Evolutionary conservation across 2,888 invertebrate genomes (phyloP), one percentile per base, ranked within the genome.

Genomic region (Tetramorium bicarinatum): DNA sequence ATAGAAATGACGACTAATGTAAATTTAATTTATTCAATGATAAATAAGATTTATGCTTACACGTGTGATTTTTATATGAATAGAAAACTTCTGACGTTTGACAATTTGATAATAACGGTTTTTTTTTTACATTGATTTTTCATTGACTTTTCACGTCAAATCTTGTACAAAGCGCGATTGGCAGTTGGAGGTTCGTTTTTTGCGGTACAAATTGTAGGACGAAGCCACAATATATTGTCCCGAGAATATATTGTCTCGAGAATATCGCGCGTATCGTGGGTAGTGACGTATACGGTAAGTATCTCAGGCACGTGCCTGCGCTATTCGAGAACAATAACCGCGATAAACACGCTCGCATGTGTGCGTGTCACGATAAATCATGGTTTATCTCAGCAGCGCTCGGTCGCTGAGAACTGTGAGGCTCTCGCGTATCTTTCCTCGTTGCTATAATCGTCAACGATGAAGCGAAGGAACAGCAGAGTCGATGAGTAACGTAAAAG

Each of bases 231-330:
- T 21, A 54, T 18, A 54, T 54, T 21, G 52, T 3, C 9, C 47
- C 47, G n/a, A 72, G 49, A 18, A 18, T 47, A 44, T 79, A 56
- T 54, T n/a, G 77, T 59, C 56, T 34, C 34, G 21, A 34, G 49
- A 44, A 80, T 74, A 59, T 80, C 47, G 13, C 59, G 59, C 74
- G 47, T 74, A 80, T 80, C 59, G 38, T 44, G 29, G 47, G 47
- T 47, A 80, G 47, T 80, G 74, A 80, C 74, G 38, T 72, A 54
- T 13, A 47, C 75, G 82, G 77, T 67, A 67, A 79, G 79, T 85
- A 84, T 85, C 85, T 82, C 59, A 80, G 90, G 62, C 89, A 89
- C 89, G 90, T 89, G 89, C 83, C 88, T 52, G 47, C 49, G 56
- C 49, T 77, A 54, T 64, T 59, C 80, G 84, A 75, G 87, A 87